Base-by-base conservation (phyloP, 2,888 invertebrate genomes). In the Pyrrhosoma nymphula region DNA sequence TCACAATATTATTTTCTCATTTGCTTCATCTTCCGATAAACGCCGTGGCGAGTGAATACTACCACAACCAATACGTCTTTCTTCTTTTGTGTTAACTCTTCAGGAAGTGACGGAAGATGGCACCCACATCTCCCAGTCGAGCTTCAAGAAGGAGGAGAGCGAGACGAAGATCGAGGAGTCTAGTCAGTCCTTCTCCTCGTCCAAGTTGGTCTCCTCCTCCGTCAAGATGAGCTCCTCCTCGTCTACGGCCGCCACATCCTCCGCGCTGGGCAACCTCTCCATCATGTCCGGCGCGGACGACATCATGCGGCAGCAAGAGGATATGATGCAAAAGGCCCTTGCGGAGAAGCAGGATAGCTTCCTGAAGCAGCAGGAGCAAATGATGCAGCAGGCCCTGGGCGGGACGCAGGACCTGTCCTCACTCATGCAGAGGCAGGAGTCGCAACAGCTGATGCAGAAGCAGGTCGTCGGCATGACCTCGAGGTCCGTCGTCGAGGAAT, bases 21-120 rank as follows among this genome's bases (percentile, higher is more conserved):
- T n/a, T n/a, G n/a, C n/a, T n/a, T n/a, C n/a, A n/a, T n/a, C n/a
- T n/a, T n/a, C n/a, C n/a, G n/a, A n/a, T n/a, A n/a, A n/a, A n/a
- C n/a, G n/a, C n/a, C n/a, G n/a, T n/a, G n/a, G n/a, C n/a, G n/a
- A n/a, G n/a, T n/a, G n/a, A n/a, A n/a, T n/a, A n/a, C n/a, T n/a
- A n/a, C n/a, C n/a, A n/a, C n/a, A n/a, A n/a, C n/a, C n/a, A n/a
- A n/a, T n/a, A n/a, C n/a, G n/a, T n/a, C 12, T 82, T 16, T 82
- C 35, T 82, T 35, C 82, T 82, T 82, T 35, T 82, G 1, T 23
- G 26, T 35, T 16, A 18, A 12, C 26, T 26, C 0, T n/a, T 39
- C 91, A 93, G 93, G 93, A 93, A 55, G 93, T 93, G 69, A 93
- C 63, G 55, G 93, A 93, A 2, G 93, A 93, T 60, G 93, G 93